Conservation (phyloP, 35 echinoderm and acorn worm genomes). For the Ophioderma brevispina region DNA sequence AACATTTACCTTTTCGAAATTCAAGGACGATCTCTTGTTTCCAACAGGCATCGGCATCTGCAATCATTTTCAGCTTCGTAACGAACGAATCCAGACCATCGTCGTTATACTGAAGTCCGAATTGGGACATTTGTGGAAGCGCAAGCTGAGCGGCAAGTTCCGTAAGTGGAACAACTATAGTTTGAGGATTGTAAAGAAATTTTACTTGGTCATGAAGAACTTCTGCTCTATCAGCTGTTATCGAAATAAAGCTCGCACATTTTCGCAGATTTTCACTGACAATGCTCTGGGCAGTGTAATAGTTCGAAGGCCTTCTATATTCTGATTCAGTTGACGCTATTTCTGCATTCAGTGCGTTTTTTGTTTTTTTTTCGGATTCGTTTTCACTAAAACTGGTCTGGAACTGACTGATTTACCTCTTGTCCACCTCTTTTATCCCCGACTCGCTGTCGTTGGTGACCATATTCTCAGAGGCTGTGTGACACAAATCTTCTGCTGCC, state of each 20-base stretch:
- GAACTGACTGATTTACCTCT: neutral
- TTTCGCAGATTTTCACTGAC: neutral
- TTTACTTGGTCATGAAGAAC: too few relatives aligned
- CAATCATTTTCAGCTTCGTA: neutral
- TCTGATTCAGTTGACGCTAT: neutral
- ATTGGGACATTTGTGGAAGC: neutral
- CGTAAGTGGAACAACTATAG: neutral
- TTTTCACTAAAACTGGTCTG: neutral
- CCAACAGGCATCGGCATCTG: too few relatives aligned
- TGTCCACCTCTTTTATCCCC: neutral
- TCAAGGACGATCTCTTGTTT: neutral
- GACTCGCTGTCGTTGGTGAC: neutral
- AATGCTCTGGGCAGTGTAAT: neutral
- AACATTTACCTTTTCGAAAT: neutral
- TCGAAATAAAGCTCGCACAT: neutral
- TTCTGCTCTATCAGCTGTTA: too few relatives aligned
- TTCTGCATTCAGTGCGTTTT: neutral
- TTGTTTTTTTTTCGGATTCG: neutral
- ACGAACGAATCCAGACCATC: too few relatives aligned
- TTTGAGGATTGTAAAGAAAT: too few relatives aligned
- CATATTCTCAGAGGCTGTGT: neutral
- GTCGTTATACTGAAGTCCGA: neutral
- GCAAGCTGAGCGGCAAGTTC: neutral
- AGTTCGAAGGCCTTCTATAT: neutral
- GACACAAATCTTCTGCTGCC: neutral